Conservation (phyloP, 2,888 invertebrate species). For the Pemphredon lugubris region DNA sequence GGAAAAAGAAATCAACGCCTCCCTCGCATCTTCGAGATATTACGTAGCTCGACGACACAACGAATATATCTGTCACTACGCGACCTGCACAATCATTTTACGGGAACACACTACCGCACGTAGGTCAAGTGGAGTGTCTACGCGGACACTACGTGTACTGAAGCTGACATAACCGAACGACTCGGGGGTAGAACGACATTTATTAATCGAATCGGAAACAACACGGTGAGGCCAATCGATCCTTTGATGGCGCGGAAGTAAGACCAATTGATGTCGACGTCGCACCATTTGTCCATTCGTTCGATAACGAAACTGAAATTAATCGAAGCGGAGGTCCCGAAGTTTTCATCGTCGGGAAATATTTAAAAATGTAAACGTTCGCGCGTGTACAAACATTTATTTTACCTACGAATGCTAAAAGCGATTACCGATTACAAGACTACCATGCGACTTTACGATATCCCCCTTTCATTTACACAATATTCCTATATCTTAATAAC, state of each 20-base stretch:
- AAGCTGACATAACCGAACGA: slow-evolving; percentile 70
- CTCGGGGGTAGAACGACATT: slow-evolving; percentile 69
- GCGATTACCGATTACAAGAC: too few species aligned
- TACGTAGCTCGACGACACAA: slow-evolving; percentile 58
- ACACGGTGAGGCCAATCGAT: slow-evolving; percentile 17
- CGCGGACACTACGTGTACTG: slow-evolving; percentile 68
- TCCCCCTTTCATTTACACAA: too few species aligned
- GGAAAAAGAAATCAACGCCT: slow-evolving; percentile 26
- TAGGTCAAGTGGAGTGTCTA: slow-evolving; percentile 65
- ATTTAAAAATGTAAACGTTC: too few species aligned
- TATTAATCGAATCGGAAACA: slow-evolving; percentile 27
- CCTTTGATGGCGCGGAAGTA: not conserved
- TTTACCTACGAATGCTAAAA: too few species aligned
- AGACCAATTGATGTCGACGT: not conserved
- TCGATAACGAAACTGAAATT: not conserved
- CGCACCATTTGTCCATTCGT: not conserved
- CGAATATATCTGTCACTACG: slow-evolving; percentile 62
- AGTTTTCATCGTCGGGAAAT: too few species aligned
- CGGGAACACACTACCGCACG: slow-evolving; percentile 68
- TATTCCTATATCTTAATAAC: too few species aligned
- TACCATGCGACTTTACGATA: too few species aligned
- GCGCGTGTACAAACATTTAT: too few species aligned
- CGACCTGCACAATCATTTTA: slow-evolving; percentile 70
- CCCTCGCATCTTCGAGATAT: slow-evolving; percentile 43
- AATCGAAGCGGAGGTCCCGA: too few species aligned